Evolutionary conservation across 2,888 invertebrate species (phyloP), one percentile per base, ranked within the genome.

Genomic region (Drosophila mercatorum): DNA sequence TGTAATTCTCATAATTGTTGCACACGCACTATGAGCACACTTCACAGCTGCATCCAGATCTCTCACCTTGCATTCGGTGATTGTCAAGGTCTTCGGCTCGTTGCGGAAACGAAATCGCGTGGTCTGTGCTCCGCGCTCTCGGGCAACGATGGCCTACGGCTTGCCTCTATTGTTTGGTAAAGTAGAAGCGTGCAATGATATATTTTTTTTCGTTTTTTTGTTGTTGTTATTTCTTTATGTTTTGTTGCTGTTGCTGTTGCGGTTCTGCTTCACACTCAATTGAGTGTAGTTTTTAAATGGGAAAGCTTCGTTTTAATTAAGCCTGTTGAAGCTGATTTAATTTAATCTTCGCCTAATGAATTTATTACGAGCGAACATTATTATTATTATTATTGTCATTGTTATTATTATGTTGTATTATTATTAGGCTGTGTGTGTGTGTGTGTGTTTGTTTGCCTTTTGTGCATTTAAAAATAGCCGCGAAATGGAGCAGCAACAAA

Each of bases 291-390:
- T 76, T 72, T 81, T 71, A 80, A 88, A 85, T 86, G 78, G 89
- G 78, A 81, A 78, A 87, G 88, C 84, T 87, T 73, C 82, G 82
- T 83, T 81, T 86, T 86, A 86, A 86, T 86, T 86, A 86, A 86
- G 80, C 72, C 76, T 87, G 76, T 73, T 86, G 87, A 87, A 84
- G 87, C 89, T 86, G 86, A 86, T 89, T 86, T 86, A 86, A 86
- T 86, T 86, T 89, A 86, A 86, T 84, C 79, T 71, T 82, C 66
- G 65, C 68, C 89, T 86, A 86, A 89, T 86, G 88, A 86, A 89
- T 86, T 89, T 89, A 89, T 81, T 75, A 72, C 63, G 17, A 72
- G 52, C 63, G 59, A 22, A n/a, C 34, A 59, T 62, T 49, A 34
- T 14, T 26, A 3, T 12, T 65, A n/a, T 47, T 67, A 12, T n/a